A percentile compares a stretch with the other conserved stretches of the same genome.
Conservation (phyloP, 2,797 vertebrate species). For the Oreochromis grahami region DNA sequence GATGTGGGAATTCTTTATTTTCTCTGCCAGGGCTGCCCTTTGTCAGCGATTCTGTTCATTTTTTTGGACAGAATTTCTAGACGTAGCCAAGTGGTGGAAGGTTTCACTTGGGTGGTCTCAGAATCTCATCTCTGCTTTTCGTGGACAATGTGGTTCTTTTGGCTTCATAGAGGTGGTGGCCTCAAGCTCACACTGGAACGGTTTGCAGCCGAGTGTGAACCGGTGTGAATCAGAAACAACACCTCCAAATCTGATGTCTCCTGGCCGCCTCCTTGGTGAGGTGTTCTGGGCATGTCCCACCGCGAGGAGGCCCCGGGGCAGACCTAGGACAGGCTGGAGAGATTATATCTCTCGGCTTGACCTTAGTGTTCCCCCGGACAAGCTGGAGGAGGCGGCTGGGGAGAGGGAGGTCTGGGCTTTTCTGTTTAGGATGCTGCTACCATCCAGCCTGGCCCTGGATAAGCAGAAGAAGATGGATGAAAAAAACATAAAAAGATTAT, state of each 20-base stretch:
- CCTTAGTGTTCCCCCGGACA: rapidly evolving
- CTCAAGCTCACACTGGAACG: rapidly evolving
- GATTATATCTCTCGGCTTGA: background rate
- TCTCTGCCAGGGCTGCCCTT: background rate
- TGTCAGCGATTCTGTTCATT: background rate
- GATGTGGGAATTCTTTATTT: background rate
- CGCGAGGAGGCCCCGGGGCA: rapidly evolving
- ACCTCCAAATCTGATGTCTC: rapidly evolving
- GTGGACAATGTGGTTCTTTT: background rate
- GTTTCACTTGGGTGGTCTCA: background rate
- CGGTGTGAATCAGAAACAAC: background rate
- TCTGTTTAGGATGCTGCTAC: background rate
- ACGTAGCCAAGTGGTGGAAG: too few species aligned
- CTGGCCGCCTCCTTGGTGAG: rapidly evolving
- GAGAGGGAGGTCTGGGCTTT: background rate
- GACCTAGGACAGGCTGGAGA: background rate
- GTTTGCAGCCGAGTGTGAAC: rapidly evolving
- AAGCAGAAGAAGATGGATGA: background rate
- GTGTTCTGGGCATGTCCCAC: background rate
- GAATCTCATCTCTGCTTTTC: background rate
- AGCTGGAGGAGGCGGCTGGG: background rate
- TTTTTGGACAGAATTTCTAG: background rate
- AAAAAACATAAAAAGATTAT: background rate
- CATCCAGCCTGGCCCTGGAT: too few species aligned
- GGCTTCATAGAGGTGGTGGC: background rate